Percentiles rank a stretch among this genome's conserved stretches.
Conservation (phyloP, 1,140 invertebrate genomes). For the Zelostemma sp. region DNA sequence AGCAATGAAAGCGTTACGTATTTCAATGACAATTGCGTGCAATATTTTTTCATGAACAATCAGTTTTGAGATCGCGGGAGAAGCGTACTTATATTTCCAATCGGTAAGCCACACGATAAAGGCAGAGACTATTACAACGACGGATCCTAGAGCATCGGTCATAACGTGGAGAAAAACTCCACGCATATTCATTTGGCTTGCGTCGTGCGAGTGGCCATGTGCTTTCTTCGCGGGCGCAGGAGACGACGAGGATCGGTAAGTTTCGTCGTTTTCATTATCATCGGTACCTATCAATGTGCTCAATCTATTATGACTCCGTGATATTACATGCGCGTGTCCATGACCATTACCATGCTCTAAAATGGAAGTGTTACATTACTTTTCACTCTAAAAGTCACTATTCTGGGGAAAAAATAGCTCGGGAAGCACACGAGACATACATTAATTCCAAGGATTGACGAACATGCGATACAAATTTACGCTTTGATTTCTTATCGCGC, state of each 20-base stretch:
- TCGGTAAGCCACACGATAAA: constrained; percentile 89
- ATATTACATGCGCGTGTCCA: constrained; percentile 79
- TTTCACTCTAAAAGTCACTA: not conserved
- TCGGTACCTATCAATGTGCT: constrained; percentile 78
- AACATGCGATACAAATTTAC: too few relatives aligned
- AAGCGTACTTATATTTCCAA: constrained; percentile 77
- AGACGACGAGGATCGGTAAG: constrained; percentile 71
- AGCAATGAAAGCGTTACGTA: constrained; percentile 29
- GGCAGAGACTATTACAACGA: constrained; percentile 96
- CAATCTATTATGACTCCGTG: constrained; percentile 74
- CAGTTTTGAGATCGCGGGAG: not conserved
- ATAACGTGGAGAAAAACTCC: constrained; percentile 98
- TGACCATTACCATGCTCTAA: constrained; percentile 83
- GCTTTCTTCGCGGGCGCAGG: constrained; percentile 47
- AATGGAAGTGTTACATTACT: constrained; percentile 43
- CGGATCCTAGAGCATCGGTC: constrained; percentile 95
- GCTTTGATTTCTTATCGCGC: not conserved
- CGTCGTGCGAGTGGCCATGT: constrained; percentile 74
- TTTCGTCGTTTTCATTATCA: constrained; percentile 85
- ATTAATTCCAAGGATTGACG: not conserved
- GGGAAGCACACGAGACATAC: too few relatives aligned
- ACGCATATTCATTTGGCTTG: constrained; percentile 95
- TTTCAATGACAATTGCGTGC: too few relatives aligned
- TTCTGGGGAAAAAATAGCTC: too few relatives aligned
- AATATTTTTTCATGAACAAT: not conserved